These are phyloP conservation scores for Pollenia angustigena DNA, from an alignment of 2,888 invertebrate species.

Conservation along the genomic window DNA sequence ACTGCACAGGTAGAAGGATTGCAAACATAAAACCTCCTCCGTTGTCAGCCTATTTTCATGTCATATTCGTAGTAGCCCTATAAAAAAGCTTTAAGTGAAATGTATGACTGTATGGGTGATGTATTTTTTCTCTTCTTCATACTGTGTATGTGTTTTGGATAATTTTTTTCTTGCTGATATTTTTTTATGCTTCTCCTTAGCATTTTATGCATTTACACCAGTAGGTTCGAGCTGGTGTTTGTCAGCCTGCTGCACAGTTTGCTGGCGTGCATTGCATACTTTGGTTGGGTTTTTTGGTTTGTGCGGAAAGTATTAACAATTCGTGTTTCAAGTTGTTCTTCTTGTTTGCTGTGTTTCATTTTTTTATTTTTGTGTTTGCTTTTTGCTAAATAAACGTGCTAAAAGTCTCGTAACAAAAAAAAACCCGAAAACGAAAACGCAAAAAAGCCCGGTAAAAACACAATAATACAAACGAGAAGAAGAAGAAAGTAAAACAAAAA, in stretches of 20 bases:
- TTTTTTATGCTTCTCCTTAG: constrained; percentile 53
- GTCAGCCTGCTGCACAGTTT: constrained; percentile 79
- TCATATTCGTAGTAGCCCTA: constrained; percentile 56
- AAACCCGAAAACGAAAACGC: constrained; percentile 34
- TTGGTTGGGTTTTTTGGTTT: constrained; percentile 81
- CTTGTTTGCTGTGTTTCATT: constrained; percentile 58
- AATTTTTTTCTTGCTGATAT: constrained; percentile 44
- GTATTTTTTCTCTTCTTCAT: constrained; percentile 24
- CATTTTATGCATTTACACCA: constrained; percentile 76
- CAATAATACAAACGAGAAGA: constrained; percentile 55
- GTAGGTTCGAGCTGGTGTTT: constrained; percentile 74
- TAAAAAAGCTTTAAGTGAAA: constrained; percentile 57
- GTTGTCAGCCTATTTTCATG: constrained; percentile 28
- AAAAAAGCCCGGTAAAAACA: constrained; percentile 46
- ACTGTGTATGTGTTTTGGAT: constrained; percentile 34
- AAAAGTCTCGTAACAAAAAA: constrained; percentile 47
- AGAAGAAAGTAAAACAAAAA: constrained; percentile 33
- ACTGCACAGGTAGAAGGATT: too few relatives aligned
- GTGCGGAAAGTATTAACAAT: constrained; percentile 71
- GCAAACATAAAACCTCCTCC: constrained; percentile 12
- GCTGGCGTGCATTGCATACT: constrained; percentile 83
- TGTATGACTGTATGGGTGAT: constrained; percentile 63
- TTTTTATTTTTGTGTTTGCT: constrained; percentile 53
- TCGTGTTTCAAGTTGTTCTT: constrained; percentile 70
- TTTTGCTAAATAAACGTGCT: constrained; percentile 65